Conservation (phyloP, 2,113 vertebrate species). For the Synchiropus splendidus region DNA sequence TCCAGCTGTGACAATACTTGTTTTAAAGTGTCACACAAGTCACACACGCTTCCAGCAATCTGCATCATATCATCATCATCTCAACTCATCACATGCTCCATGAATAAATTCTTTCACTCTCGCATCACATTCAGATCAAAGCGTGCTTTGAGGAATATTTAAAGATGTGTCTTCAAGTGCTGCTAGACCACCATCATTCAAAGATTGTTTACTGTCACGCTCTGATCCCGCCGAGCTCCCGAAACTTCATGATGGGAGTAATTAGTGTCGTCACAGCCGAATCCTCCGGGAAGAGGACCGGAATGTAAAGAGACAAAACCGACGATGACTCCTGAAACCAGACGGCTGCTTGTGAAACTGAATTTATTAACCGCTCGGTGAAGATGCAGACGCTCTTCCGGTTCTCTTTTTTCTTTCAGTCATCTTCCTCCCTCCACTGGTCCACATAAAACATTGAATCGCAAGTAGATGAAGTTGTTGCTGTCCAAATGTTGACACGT, state of each 20-base stretch:
- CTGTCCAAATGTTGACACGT: background rate
- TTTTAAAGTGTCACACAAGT: conserved; percentile 6
- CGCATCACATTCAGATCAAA: too few species aligned
- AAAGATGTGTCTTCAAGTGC: too few species aligned
- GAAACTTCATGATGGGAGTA: conserved; percentile 26
- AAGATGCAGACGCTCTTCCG: background rate
- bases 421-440: background rate
- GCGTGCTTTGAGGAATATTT: too few species aligned
- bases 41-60: conserved; percentile 1
- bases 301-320: conserved; percentile 18
- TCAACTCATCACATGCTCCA: too few species aligned
- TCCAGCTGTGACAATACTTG: conserved; percentile 33
- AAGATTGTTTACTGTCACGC: conserved; percentile 38
- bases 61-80: conserved; percentile 9
- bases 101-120: conserved; percentile 4
- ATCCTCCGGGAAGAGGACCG: conserved; percentile 22
- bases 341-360: conserved; percentile 8
- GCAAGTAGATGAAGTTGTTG: background rate
- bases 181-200: conserved; percentile 15
- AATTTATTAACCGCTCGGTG: conserved; percentile 13
- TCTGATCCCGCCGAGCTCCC: conserved; percentile 29
- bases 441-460: background rate
- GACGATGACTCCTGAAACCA: conserved; percentile 14
- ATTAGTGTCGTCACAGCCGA: conserved; percentile 46
- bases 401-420: background rate